Evolutionary conservation across 2,888 invertebrate genomes (phyloP).

Genomic region (Epinotia brunnichana): DNA sequence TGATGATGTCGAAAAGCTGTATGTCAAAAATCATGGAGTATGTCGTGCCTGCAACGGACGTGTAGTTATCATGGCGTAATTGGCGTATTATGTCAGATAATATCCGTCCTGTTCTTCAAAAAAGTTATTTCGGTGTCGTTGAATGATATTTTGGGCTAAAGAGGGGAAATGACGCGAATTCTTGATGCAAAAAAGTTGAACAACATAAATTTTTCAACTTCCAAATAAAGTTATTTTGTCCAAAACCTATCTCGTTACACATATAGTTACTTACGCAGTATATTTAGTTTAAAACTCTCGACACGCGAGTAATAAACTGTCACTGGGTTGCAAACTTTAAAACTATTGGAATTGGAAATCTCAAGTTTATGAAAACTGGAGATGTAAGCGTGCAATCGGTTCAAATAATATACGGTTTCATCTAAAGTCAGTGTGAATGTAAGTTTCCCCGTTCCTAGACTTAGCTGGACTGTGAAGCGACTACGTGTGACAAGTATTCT

Average conservation of each 20-base stretch:
- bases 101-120: neutral
- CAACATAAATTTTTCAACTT: neutral
- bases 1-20: neutral
- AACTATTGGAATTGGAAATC: constrained; percentile 9
- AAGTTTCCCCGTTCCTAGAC: neutral
- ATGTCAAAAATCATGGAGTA: neutral
- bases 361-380: constrained; percentile 17
- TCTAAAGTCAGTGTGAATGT: neutral
- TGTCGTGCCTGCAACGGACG: neutral
- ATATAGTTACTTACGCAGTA: neutral
- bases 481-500: constrained; percentile 3
- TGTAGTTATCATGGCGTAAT: neutral
- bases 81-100: neutral
- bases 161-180: neutral
- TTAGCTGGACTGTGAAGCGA: constrained; percentile 10
- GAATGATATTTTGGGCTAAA: neutral
- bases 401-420: constrained; percentile 9
- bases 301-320: neutral
- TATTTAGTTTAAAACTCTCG: neutral
- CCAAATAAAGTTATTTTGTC: neutral
- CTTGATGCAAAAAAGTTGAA: neutral
- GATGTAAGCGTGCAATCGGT: neutral
- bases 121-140: neutral
- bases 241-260: neutral
- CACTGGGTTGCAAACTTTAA: neutral